Evolutionary conservation across 2,113 vertebrate genomes (phyloP).

Genomic region (Atherinomorus stipes): DNA sequence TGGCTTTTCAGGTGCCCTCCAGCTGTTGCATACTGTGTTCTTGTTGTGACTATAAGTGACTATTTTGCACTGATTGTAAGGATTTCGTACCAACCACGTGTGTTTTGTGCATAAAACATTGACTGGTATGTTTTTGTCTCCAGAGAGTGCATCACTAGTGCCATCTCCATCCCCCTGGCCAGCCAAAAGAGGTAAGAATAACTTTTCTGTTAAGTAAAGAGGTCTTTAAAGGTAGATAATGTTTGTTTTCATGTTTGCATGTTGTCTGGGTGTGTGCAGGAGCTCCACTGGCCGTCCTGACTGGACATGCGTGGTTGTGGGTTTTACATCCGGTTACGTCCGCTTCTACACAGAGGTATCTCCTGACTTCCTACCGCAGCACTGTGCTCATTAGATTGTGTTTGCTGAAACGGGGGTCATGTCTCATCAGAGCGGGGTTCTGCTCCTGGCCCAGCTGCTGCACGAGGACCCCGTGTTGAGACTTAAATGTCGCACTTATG

Average conservation of each 20-base stretch:
- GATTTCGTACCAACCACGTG: no score
- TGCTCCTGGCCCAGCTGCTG: conserved; percentile 94
- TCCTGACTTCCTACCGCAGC: background rate
- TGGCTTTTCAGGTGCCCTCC: no score
- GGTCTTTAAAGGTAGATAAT: background rate
- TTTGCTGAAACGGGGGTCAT: conserved; percentile 17
- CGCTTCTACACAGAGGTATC: conserved; percentile 98
- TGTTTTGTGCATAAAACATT: no score
- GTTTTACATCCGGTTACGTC: conserved; percentile 95
- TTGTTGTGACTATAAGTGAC: no score
- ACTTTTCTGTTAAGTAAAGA: background rate
- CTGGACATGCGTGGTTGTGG: conserved; percentile 97
- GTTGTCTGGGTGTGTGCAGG: conserved; percentile 72
- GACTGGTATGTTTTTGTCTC: conserved; percentile 35
- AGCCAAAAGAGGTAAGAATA: conserved; percentile 94
- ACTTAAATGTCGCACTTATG: conserved; percentile 97
- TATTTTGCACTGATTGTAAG: no score
- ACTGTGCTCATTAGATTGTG: background rate
- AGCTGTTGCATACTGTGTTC: no score
- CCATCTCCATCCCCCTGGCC: conserved; percentile 93
- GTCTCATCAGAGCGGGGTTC: conserved; percentile 88
- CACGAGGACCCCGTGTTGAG: conserved; percentile 93
- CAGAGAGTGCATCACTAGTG: conserved; percentile 92
- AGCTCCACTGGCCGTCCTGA: conserved; percentile 97
- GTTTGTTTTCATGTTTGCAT: background rate